Conservation (phyloP, 2,888 invertebrate species). For the Tethea ocularis region DNA sequence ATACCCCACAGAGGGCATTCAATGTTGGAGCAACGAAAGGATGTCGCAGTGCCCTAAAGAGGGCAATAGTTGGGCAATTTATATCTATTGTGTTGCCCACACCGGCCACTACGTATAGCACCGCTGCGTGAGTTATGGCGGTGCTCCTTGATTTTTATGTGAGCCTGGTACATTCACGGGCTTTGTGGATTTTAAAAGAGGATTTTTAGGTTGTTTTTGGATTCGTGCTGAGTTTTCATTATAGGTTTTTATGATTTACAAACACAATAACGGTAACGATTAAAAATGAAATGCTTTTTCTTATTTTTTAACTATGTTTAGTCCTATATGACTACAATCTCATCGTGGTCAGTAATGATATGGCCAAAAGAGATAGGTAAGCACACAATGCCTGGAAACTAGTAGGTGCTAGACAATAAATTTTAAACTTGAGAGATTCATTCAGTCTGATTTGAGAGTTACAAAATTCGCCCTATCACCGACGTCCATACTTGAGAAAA, state of each 20-base stretch:
- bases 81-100: conserved; percentile 16
- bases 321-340: too few species aligned
- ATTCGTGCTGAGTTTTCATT: conserved; percentile 2
- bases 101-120: not conserved
- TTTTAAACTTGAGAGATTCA: too few species aligned
- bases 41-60: conserved; percentile 2
- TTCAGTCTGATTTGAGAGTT: too few species aligned
- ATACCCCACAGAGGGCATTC: not conserved
- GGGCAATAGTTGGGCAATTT: conserved; percentile 15
- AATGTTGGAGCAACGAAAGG: conserved; percentile 1
- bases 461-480: too few species aligned
- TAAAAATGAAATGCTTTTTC: too few species aligned
- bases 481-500: too few species aligned
- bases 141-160: conserved; percentile 6
- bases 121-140: conserved; percentile 3
- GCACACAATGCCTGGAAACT: too few species aligned
- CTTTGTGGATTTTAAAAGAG: not conserved
- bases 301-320: too few species aligned
- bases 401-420: too few species aligned
- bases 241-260: not conserved
- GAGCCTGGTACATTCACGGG: not conserved
- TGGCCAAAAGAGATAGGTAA: too few species aligned
- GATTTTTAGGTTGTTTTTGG: not conserved
- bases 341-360: too few species aligned
- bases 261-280: too few species aligned